Evolutionary conservation across 2,113 vertebrate species (phyloP), one percentile per base, ranked within the genome.

Genomic region (Amphilophus citrinellus): DNA sequence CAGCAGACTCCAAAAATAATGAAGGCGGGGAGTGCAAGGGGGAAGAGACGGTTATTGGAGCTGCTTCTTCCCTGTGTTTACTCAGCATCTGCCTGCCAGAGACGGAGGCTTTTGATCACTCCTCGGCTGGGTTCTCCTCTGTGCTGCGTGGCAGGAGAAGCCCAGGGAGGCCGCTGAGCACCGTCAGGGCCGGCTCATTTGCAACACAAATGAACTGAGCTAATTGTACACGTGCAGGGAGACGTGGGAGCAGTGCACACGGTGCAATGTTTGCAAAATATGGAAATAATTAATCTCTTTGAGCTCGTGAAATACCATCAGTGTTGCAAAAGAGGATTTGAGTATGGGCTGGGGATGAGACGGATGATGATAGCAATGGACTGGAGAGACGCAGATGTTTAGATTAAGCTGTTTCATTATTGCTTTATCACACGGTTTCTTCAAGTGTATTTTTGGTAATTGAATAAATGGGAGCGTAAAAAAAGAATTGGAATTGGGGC

Each of bases 211-310:
- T 91, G 79, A 94, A 93, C 71, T 76, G 61, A 90, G 88, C 90
- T 94, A 92, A 93, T 91, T 95, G 92, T 93, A 86, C 89, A 92
- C 77, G 86, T 85, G 86, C 39, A 11, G 83, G 77, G 73, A 85
- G 91, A 88, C 24, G 13, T 76, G 79, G 86, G 76, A 76, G 80
- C 58, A 4, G 59, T 44, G 47, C 89, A 90, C 77, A 90, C 68
- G 44, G 87, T 83, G 88, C 87, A 88, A 84, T 89, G 92, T 88
- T 94, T 89, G 89, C 86, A 94, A 93, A 94, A 91, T 94, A 89
- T 91, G 89, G 85, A 91, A 91, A 93, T 93, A 94, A 94, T 93
- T 91, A 94, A 92, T 94, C 91, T 93, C 89, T 87, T 84, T 92
- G 90, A 94, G 89, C 88, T 88, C 61, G 47, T 79, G 84, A 92